Conservation (phyloP, 2,113 vertebrate genomes). For the Gnathonemus longibarbis region DNA sequence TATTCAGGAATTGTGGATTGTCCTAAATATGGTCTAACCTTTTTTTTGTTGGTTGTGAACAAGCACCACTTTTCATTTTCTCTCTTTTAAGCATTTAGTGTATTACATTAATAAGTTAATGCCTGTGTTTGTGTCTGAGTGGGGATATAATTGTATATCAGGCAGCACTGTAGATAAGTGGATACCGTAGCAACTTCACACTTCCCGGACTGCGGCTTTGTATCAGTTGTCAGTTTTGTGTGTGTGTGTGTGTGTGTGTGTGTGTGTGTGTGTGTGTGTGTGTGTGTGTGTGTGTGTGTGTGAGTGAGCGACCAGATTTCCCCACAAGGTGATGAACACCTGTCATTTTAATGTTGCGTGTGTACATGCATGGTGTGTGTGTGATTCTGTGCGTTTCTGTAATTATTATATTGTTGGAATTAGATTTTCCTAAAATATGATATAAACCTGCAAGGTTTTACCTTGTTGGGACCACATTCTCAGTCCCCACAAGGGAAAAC, state of each 20-base stretch:
- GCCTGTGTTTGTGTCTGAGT: not conserved
- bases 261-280: not conserved
- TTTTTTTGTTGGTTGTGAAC: not conserved
- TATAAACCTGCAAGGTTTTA: not conserved
- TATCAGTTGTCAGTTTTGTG: not conserved
- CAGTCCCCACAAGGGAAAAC: not conserved
- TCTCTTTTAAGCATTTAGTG: not conserved
- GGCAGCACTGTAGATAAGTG: not conserved
- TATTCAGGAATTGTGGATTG: not conserved
- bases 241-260: not conserved
- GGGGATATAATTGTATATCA: not conserved
- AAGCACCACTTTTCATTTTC: not conserved
- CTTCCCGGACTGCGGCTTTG: not conserved
- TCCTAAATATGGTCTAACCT: not conserved
- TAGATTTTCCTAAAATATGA: not conserved
- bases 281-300: too few relatives aligned
- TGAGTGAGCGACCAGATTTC: too few relatives aligned
- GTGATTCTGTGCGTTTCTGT: not conserved
- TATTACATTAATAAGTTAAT: not conserved
- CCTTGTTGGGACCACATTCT: not conserved
- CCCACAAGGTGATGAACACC: too few relatives aligned
- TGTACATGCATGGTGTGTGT: not conserved
- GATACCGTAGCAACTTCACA: not conserved
- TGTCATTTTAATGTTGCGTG: not conserved
- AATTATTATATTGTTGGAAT: not conserved